Base-by-base conservation (phyloP, 2,797 vertebrate genomes). In the Enteromius fasciolatus region DNA sequence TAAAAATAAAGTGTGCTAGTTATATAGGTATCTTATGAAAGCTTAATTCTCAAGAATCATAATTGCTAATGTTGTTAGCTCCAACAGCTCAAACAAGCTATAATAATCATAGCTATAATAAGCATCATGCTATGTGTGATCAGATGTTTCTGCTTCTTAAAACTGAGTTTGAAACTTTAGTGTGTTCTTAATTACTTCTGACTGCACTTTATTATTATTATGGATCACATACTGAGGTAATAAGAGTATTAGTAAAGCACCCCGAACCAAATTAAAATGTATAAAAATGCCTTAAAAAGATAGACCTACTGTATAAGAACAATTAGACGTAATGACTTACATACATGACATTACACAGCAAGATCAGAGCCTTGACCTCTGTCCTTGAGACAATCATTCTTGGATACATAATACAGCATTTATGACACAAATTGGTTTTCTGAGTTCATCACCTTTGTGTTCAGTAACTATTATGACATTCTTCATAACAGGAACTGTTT, bases 381-480 rank as follows among this genome's bases (percentile, higher is more conserved):
- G 76, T 18, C 46, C 20, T 11, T 50, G 28, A 66, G 64, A 10
- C 41, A 54, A 20, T 54, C 52, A 25, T 28, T 52, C 44, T 23
- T 67, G 63, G 52, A 25, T 78, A 52, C 14, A 78, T 9, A 52
- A 67, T 52, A 52, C 48, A 73, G 18, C 48, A 36, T 70, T 70
- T 70, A 73, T 73, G 70, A 73, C 46, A 73, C 18, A 52, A 5
- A 28, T 31, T 52, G 1, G 5, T 73, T 50, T 11, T 12, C 8
- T 5, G 11, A 5, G 25, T 31, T 64, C 10, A 78, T 39, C 12
- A 66, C 76, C 20, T 50, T 4, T 48, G 76, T 78, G 63, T 67
- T 78, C 46, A 39, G 76, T 67, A 67, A 52, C 28, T 46, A 18
- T 52, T 39, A 48, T 67, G 63, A 52, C 46, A 48, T 36, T 59